Conservation (phyloP, 2,113 vertebrate species). For the Malurus cyaneus region DNA sequence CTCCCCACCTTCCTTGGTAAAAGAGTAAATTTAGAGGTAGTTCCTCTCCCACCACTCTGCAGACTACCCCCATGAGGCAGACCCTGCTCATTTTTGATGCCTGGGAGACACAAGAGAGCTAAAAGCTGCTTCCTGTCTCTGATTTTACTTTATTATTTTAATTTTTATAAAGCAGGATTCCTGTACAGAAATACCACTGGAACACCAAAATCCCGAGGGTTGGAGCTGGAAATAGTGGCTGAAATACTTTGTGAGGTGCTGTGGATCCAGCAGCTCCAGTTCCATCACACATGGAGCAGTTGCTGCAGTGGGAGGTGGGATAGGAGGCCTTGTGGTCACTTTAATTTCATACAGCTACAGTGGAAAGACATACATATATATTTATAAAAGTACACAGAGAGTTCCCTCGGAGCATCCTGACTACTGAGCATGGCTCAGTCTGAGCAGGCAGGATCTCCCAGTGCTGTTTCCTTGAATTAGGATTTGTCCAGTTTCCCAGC, state of each 20-base stretch:
- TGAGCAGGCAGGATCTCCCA: not conserved
- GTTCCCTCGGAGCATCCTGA: not conserved
- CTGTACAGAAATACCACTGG: not conserved
- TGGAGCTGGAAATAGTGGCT: not conserved
- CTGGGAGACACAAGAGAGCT: not conserved
- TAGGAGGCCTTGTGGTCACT: not conserved
- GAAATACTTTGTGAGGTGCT: not conserved
- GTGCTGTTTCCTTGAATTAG: not conserved
- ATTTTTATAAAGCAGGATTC: not conserved
- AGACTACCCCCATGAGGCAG: not conserved
- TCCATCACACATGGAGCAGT: not conserved
- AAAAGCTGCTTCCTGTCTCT: not conserved
- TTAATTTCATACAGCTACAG: not conserved
- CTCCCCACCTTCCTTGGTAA: accelerated
- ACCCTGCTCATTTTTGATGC: not conserved
- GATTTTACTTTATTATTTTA: not conserved
- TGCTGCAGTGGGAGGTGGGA: not conserved
- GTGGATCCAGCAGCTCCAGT: accelerated
- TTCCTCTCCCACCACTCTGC: not conserved
- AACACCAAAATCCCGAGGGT: not conserved
- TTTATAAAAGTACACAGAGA: not conserved
- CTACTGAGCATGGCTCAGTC: accelerated
- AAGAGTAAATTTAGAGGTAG: not conserved
- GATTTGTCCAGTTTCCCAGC: not conserved
- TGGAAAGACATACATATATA: not conserved